Conservation (phyloP, 2,113 vertebrate genomes). For the Tylochromis polylepis region DNA sequence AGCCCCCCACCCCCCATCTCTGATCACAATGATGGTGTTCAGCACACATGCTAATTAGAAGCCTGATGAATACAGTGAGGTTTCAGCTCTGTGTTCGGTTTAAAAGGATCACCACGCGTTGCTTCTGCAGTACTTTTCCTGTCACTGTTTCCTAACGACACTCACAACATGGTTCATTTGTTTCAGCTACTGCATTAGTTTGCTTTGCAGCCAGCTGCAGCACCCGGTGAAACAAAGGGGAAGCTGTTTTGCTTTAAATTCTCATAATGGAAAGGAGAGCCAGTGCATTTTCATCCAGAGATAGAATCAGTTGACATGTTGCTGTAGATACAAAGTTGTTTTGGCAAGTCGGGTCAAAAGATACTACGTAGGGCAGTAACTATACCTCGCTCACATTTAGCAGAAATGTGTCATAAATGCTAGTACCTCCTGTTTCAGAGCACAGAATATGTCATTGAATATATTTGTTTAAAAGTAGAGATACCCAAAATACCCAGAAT, state of each 20-base stretch:
- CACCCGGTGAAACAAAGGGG: not conserved
- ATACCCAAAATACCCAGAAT: not conserved
- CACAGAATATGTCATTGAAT: not conserved
- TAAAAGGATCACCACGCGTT: not conserved
- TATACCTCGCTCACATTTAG: not conserved
- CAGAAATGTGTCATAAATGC: not conserved
- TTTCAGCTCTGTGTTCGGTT: not conserved
- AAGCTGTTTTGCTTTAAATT: not conserved
- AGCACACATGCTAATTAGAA: conserved; percentile 1
- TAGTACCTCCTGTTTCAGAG: not conserved
- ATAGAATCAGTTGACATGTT: not conserved
- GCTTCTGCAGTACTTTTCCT: not conserved
- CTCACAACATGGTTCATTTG: not conserved
- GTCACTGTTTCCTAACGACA: not conserved
- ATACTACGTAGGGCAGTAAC: not conserved
- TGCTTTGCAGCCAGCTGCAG: not conserved
- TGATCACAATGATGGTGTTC: not conserved
- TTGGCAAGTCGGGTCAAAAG: not conserved
- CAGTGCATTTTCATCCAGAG: not conserved
- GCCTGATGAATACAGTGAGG: not conserved
- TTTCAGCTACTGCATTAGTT: not conserved
- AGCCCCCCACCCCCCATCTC: not conserved
- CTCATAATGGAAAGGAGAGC: not conserved
- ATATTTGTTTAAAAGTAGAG: not conserved
- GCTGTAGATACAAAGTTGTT: not conserved